Percentiles rank a stretch among this genome's conserved stretches.
Conservation (phyloP, 2,113 vertebrate species). For the Chloebia gouldiae region DNA sequence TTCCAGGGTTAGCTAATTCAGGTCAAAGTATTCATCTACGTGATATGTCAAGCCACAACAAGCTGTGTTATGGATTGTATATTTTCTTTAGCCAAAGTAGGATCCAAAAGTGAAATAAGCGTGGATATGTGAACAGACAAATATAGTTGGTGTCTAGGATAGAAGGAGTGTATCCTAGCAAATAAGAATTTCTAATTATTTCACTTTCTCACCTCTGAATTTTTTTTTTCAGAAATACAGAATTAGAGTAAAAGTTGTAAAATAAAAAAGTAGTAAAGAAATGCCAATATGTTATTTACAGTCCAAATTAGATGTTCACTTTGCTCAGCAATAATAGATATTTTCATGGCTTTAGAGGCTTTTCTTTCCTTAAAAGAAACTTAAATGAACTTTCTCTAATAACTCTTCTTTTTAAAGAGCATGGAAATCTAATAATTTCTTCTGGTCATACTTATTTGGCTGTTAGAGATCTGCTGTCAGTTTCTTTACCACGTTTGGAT, state of each 20-base stretch:
- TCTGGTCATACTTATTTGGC: neutral
- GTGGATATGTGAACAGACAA: neutral
- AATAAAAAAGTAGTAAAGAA: neutral
- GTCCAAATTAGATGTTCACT: neutral
- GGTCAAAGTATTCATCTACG: conserved; percentile 63
- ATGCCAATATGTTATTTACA: neutral
- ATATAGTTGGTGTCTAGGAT: neutral
- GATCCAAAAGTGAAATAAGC: neutral
- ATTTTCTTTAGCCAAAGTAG: neutral
- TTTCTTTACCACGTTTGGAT: neutral
- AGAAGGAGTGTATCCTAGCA: neutral
- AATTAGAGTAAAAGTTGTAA: neutral
- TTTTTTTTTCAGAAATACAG: neutral
- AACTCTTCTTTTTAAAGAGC: neutral
- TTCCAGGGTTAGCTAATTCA: conserved; percentile 59
- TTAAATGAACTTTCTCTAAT: neutral
- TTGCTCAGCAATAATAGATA: neutral
- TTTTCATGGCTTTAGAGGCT: neutral
- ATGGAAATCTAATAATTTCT: neutral
- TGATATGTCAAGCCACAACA: conserved; percentile 53
- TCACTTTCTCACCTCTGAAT: neutral
- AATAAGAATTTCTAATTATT: neutral
- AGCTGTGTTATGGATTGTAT: neutral
- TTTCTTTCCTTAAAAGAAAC: neutral
- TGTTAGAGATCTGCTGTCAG: neutral